Evolutionary conservation across 2,888 invertebrate genomes (phyloP), one percentile per base, ranked within the genome.

Genomic region (Erebia aethiops): DNA sequence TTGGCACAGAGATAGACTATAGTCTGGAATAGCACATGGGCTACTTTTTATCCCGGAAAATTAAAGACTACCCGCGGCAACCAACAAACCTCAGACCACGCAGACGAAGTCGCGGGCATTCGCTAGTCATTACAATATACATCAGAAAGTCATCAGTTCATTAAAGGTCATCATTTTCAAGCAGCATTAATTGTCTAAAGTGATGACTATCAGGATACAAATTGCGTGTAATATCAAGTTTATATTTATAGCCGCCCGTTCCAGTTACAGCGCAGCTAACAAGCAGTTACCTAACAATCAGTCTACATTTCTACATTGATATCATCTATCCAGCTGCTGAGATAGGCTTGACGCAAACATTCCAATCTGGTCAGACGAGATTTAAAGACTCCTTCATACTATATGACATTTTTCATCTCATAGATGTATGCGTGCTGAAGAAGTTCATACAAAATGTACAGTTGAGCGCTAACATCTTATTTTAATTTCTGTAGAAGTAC

Each of bases 261-360:
- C 70, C 54, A 60, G 70, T 73, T 69, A 58, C 58, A 58, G 14
- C 49, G 68, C 69, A 60, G 56, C 72, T 71, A 75, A 68, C 70
- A 73, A 66, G 57, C 60, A 71, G 76, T 71, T 73, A 73, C 67
- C 69, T 73, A 75, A 78, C 75, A 78, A 70, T 77, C 77, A 77
- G 77, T 77, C 68, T 73, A 66, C 56, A 67, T 61, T 75, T 77
- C 69, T 74, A 67, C 58, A 62, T 65, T 75, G 76, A 76, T 77
- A 74, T 75, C 69, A 73, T 73, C 75, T 69, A 67, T 63, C 61
- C 71, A 67, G 75, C 71, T 73, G 73, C 46, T 57, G 51, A 56
- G 65, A 58, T 67, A 58, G 46, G 46, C 67, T 46, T 49, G 26
- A 56, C 56, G 65, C 56, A 57, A 67, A 58, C 49, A 21, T 67